Percentiles rank a stretch among this genome's conserved stretches.
Evolutionary conservation across 2,888 invertebrate genomes (phyloP).

Genomic region (Sussaba pulchella): DNA sequence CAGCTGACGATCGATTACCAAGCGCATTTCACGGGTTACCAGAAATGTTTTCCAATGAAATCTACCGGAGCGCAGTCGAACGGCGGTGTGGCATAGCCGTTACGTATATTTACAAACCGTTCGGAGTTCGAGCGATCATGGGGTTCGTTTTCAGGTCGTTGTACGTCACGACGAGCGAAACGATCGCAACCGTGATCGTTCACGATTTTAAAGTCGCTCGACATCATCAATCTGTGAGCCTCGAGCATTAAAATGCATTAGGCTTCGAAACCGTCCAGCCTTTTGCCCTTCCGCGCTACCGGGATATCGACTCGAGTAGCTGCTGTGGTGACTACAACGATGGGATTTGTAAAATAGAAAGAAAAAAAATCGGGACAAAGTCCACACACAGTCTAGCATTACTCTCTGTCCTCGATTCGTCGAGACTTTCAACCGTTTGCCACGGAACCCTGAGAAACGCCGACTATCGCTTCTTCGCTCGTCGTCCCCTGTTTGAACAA

Average conservation of each 20-base stretch:
- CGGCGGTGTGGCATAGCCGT: constrained; percentile 23
- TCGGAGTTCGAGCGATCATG: constrained; percentile 49
- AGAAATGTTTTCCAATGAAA: constrained; percentile 52
- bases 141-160: constrained; percentile 55
- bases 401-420: constrained; percentile 55
- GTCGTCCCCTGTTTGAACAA: constrained; percentile 74
- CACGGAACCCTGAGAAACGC: constrained; percentile 61
- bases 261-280: constrained; percentile 68
- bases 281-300: constrained; percentile 34
- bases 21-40: constrained; percentile 31
- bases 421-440: constrained; percentile 47
- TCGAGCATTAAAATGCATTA: constrained; percentile 77
- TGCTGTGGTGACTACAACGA: constrained; percentile 5
- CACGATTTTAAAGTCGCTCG: constrained; percentile 72
- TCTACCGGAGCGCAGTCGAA: constrained; percentile 24
- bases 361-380: constrained; percentile 29
- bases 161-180: constrained; percentile 41
- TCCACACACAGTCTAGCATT: constrained; percentile 50
- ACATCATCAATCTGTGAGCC: constrained; percentile 74
- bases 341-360: neutral
- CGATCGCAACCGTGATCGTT: constrained; percentile 51
- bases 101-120: constrained; percentile 61
- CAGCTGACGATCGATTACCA: constrained; percentile 79
- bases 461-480: constrained; percentile 53
- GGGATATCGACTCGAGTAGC: constrained; percentile 40